phyloP scores from a whole-genome alignment of 2,888 invertebrate species.

The Eupithecia subfuscata region DNA sequence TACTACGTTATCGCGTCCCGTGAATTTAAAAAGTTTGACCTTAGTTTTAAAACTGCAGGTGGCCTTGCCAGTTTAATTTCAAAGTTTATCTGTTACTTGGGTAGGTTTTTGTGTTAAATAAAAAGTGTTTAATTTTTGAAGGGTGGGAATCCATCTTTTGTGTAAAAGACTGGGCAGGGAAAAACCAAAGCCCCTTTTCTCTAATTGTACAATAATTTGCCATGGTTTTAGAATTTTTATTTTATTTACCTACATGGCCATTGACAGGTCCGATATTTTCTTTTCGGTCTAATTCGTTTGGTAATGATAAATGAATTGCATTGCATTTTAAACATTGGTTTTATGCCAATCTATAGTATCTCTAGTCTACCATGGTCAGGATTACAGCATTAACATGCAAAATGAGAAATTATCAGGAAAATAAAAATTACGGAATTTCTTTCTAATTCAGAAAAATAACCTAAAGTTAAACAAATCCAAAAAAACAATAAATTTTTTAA shows the following conservation, averaged over 20 bases:
- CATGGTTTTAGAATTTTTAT: neutral
- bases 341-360: too few species aligned
- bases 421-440: too few species aligned
- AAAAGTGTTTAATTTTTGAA: neutral
- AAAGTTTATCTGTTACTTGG: constrained; percentile 17
- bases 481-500: too few species aligned
- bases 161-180: neutral
- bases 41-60: constrained; percentile 25
- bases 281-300: neutral
- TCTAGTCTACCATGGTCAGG: too few species aligned
- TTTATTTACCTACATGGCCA: too few species aligned
- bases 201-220: neutral
- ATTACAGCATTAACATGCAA: too few species aligned
- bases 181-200: neutral
- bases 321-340: too few species aligned
- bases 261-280: neutral
- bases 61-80: constrained; percentile 10
- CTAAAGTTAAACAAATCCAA: too few species aligned
- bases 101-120: neutral
- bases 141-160: neutral
- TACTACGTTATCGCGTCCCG: constrained; percentile 34
- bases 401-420: too few species aligned
- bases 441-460: too few species aligned
- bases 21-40: constrained; percentile 35
- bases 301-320: too few species aligned